A percentile compares a stretch with the other conserved stretches of the same genome.
Conservation (phyloP, 2,113 vertebrate species). For the Callipepla californica region DNA sequence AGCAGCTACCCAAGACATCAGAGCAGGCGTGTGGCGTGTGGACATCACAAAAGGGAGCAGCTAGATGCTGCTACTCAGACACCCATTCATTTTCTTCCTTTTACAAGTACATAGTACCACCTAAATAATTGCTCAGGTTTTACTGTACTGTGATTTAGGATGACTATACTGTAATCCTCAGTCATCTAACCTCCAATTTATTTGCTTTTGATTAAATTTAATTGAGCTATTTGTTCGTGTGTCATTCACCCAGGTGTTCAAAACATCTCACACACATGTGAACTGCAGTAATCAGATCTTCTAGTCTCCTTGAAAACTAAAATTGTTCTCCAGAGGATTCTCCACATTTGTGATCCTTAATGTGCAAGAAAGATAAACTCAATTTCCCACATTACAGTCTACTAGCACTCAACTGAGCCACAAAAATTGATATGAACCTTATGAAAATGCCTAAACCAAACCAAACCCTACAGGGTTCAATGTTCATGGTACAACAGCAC, state of each 20-base stretch:
- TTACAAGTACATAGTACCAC: background rate
- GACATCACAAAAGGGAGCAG: no score
- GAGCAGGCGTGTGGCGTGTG: background rate
- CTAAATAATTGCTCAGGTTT: background rate
- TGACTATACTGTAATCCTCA: background rate
- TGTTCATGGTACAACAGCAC: background rate
- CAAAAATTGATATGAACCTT: background rate
- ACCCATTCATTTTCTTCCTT: background rate
- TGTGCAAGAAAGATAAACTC: background rate
- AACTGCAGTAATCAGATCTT: background rate
- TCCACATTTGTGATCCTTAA: background rate
- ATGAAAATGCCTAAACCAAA: background rate
- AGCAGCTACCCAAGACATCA: background rate
- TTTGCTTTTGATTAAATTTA: background rate
- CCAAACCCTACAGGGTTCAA: background rate
- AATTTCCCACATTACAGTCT: background rate
- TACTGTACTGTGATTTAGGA: background rate
- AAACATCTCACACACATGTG: background rate
- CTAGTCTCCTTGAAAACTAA: background rate
- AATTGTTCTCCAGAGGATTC: background rate
- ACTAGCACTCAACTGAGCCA: background rate
- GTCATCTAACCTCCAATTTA: background rate
- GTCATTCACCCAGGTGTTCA: background rate
- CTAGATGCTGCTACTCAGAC: background rate
- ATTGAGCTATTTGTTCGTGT: background rate